phyloP scores from a whole-genome alignment of 2,113 vertebrate species.

The Pholis gunnellus region DNA sequence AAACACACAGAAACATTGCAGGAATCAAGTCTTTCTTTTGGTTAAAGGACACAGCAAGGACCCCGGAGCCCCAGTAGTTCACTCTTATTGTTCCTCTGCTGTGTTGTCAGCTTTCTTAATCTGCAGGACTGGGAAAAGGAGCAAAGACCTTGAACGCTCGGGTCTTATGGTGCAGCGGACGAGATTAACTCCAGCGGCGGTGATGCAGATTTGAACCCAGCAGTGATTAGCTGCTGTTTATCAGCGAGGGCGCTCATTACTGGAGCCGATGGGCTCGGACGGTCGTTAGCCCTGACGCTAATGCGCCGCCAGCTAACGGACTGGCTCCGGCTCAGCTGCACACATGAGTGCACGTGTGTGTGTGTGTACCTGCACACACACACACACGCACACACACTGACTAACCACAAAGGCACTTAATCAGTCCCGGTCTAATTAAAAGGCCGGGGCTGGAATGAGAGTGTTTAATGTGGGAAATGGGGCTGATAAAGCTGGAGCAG shows the following conservation, averaged over 20 bases:
- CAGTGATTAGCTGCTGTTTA: conserved; percentile 79
- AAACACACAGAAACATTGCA: conserved; percentile 42
- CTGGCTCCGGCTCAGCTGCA: conserved; percentile 38
- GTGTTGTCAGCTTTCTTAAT: conserved; percentile 18
- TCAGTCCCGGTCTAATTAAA: conserved; percentile 83
- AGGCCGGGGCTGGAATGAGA: conserved; percentile 71
- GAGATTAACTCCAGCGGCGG: conserved; percentile 66
- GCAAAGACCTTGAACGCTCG: conserved; percentile 60
- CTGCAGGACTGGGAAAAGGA: conserved; percentile 29
- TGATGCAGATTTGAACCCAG: conserved; percentile 60
- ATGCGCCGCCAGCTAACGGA: conserved; percentile 69
- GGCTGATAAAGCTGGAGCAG: conserved; percentile 63
- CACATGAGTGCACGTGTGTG: conserved; percentile 4
- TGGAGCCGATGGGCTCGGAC: conserved; percentile 66
- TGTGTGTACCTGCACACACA: not conserved
- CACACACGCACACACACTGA: not conserved
- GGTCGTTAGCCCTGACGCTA: conserved; percentile 79
- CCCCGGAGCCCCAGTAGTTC: no score
- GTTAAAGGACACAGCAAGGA: conserved; percentile 38
- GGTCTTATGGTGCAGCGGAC: conserved; percentile 46
- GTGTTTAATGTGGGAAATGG: conserved; percentile 68
- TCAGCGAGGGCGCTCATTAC: conserved; percentile 78
- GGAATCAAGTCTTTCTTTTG: conserved; percentile 40
- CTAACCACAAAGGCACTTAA: conserved; percentile 75
- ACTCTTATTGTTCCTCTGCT: not conserved